These are phyloP conservation scores for Epizoanthus rinbou DNA, from an alignment of 92 coral and sea anemone species.

Conservation along the genomic window DNA sequence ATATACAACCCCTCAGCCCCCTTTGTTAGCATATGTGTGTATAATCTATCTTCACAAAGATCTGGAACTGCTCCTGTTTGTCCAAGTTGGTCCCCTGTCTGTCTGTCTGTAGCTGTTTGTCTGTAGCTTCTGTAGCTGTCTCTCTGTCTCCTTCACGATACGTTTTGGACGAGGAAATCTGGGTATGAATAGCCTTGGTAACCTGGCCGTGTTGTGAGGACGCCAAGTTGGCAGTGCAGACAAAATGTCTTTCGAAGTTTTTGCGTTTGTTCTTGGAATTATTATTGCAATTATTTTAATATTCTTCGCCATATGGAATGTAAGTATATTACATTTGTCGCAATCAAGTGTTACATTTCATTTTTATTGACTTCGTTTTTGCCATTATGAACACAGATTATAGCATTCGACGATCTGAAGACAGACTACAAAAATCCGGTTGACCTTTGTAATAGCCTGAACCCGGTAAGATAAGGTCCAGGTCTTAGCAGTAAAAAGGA, in stretches of 20 bases:
- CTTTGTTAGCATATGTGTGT: too few relatives aligned
- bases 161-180: slow-evolving; percentile 14
- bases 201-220: slow-evolving; percentile 31
- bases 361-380: background rate
- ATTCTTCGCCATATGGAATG: slow-evolving; percentile 98
- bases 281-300: slow-evolving; percentile 88
- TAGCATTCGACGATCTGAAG: slow-evolving; percentile 97
- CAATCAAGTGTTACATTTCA: background rate
- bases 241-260: slow-evolving; percentile 91
- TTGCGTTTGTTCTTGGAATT: slow-evolving; percentile 90
- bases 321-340: slow-evolving; percentile 53
- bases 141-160: background rate
- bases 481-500: background rate
- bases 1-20: too few relatives aligned
- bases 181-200: slow-evolving; percentile 21
- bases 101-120: too few relatives aligned
- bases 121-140: too few relatives aligned
- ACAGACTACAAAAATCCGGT: slow-evolving; percentile 99
- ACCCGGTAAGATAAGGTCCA: slow-evolving; percentile 71
- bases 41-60: too few relatives aligned
- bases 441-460: slow-evolving; percentile 91
- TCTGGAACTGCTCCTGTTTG: too few relatives aligned
- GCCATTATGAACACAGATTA: slow-evolving; percentile 61
- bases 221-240: slow-evolving; percentile 54
- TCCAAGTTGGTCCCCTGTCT: too few relatives aligned